These are phyloP conservation scores for Perizoma flavofasciatum DNA, from an alignment of 2,888 invertebrate species.

Conservation along the genomic window DNA sequence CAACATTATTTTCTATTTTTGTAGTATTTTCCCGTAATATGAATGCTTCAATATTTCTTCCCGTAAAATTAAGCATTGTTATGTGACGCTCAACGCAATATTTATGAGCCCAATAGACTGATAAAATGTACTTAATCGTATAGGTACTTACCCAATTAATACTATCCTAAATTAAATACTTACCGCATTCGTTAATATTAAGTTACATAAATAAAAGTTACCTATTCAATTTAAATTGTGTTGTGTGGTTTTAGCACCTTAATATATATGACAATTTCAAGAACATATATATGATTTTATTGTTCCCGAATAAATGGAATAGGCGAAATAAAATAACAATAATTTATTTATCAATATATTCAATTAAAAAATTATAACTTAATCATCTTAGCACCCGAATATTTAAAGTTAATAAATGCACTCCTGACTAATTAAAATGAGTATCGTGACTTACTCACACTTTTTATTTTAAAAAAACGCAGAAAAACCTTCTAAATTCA, in stretches of 20 bases:
- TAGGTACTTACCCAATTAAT: too few species aligned
- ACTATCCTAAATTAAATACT: too few species aligned
- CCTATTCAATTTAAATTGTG: constrained; percentile 25
- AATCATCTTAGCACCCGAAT: constrained; percentile 59
- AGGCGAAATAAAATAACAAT: background rate
- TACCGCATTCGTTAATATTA: too few species aligned
- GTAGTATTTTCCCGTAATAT: too few species aligned
- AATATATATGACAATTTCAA: constrained; percentile 16
- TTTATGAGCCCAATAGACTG: background rate
- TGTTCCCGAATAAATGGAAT: background rate
- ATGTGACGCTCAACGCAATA: too few species aligned
- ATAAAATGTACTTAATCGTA: constrained; percentile 13
- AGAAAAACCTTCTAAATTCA: constrained; percentile 16
- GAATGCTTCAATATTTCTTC: too few species aligned
- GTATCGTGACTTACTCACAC: constrained; percentile 57
- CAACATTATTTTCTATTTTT: too few species aligned
- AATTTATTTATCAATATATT: constrained; percentile 5
- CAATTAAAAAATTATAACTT: background rate
- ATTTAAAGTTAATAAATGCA: constrained; percentile 75
- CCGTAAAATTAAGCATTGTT: too few species aligned
- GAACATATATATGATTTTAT: constrained; percentile 16
- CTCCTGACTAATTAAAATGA: constrained; percentile 72
- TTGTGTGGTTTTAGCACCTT: constrained; percentile 20
- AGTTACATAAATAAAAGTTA: constrained; percentile 19
- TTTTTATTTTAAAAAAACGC: constrained; percentile 26